Base-by-base conservation (phyloP, 2,888 invertebrate species). In the Muscina levida region DNA sequence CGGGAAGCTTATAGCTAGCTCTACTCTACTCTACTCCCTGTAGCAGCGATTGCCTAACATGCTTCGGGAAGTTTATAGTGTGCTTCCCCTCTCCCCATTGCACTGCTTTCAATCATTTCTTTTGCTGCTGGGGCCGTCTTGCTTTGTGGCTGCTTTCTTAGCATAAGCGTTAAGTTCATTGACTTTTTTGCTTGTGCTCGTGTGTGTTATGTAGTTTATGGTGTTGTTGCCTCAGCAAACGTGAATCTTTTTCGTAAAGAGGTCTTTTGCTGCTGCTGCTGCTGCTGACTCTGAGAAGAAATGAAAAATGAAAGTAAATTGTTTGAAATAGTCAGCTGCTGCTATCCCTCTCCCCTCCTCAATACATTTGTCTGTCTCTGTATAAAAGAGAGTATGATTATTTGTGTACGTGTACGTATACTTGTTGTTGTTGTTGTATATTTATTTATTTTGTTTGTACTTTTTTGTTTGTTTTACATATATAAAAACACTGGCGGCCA, bases 401-500 rank as follows among this genome's bases (percentile, higher is more conserved):
- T 22, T 53, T n/a, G n/a, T 31, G 31, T 31, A 31, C 31, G 8
- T 31, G 31, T 31, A 31, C n/a, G 31, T 31, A 31, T n/a, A n/a
- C n/a, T n/a, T n/a, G 62, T 48, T 72, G 46, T 48, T 53, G 70
- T 37, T 70, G 70, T 70, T 68, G 31, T 31, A 31, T 57, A 31
- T 72, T 51, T 65, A 37, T 31, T 31, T 31, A 8, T 31, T 72
- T 51, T 65, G 19, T 31, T 31, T 31, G 31, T 31, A 31, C 8
- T 31, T 31, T 31, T 31, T 5, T 31, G 3, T 31, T 5, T 31
- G 3, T 31, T 31, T 31, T 39, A 31, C 67, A 82, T n/a, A n/a
- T n/a, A n/a, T n/a, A n/a, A n/a, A n/a, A n/a, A 71, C 87, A 87
- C 86, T 88, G 89, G 86, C 89, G 89, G 86, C 89, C 89, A 87